Percentiles rank a stretch among this genome's conserved stretches.
These are phyloP conservation scores for Dolichotis patagonum DNA, from an alignment of 2,113 vertebrate species.

Conservation along the genomic window DNA sequence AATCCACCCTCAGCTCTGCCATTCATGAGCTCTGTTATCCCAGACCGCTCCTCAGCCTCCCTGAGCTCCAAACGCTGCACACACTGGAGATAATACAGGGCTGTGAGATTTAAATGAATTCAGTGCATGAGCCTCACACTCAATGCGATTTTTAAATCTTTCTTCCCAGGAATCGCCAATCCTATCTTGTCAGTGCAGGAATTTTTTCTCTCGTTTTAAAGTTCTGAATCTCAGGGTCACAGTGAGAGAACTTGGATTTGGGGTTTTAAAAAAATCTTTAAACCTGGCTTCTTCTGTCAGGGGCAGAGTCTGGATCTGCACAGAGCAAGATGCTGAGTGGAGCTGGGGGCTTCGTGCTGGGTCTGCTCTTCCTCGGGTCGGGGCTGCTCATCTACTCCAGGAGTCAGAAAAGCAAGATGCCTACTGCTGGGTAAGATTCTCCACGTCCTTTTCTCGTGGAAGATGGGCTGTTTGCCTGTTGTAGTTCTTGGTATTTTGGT, in stretches of 20 bases:
- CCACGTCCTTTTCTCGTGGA: rapidly evolving
- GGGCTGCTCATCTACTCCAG: conserved; percentile 49
- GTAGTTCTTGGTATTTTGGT: rapidly evolving
- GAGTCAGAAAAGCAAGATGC: conserved; percentile 33
- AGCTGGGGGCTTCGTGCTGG: conserved; percentile 50
- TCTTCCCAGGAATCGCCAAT: rapidly evolving
- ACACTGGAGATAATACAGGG: rapidly evolving
- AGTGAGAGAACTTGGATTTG: background rate
- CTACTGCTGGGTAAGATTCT: rapidly evolving
- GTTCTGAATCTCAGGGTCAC: background rate
- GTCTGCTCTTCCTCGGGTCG: conserved; percentile 28
- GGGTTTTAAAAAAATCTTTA: too few relatives aligned
- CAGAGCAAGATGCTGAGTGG: background rate
- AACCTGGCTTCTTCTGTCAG: background rate
- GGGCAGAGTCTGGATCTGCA: background rate
- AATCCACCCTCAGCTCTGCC: background rate
- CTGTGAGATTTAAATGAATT: background rate
- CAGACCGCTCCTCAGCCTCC: background rate
- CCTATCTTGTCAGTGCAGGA: rapidly evolving
- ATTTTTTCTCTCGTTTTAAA: rapidly evolving
- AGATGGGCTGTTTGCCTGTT: background rate
- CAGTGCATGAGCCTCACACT: rapidly evolving
- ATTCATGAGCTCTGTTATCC: background rate
- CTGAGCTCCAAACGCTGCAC: rapidly evolving
- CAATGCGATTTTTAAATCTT: background rate